A percentile compares a stretch with the other conserved stretches of the same genome.
Conservation (phyloP, 2,888 invertebrate genomes). For the Cyrtodaria siliqua region DNA sequence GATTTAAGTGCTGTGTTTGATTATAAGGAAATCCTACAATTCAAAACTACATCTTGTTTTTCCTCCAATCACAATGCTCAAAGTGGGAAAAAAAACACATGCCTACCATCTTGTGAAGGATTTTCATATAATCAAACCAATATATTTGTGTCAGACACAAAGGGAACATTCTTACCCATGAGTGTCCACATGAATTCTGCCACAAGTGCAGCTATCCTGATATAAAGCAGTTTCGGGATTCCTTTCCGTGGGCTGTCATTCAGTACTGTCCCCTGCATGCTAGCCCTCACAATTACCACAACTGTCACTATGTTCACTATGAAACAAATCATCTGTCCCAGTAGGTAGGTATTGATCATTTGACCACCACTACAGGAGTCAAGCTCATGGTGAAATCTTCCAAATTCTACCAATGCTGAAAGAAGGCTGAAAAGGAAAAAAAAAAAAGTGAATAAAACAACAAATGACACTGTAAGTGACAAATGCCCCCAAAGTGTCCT, state of each 20-base stretch:
- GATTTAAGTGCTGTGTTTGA: no score
- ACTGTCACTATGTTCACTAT: slow-evolving; percentile 26
- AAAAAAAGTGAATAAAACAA: neutral
- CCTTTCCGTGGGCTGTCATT: slow-evolving; percentile 44
- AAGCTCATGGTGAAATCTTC: slow-evolving; percentile 30
- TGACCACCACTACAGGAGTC: slow-evolving; percentile 36
- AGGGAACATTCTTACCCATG: slow-evolving; percentile 32
- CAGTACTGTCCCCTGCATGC: slow-evolving; percentile 53
- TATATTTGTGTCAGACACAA: neutral
- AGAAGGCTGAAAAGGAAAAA: slow-evolving; percentile 33
- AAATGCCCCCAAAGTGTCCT: neutral
- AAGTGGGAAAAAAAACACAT: no score
- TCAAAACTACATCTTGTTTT: no score
- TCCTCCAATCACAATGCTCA: no score
- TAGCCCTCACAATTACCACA: slow-evolving; percentile 45
- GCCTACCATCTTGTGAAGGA: no score
- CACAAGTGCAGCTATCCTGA: slow-evolving; percentile 26
- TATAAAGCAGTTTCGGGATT: slow-evolving; percentile 35
- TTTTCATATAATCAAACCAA: no score
- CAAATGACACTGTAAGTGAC: no score
- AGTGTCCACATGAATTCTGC: slow-evolving; percentile 55
- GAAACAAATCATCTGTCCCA: slow-evolving; percentile 44
- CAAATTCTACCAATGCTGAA: slow-evolving; percentile 24
- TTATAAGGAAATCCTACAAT: no score
- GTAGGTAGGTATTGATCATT: slow-evolving; percentile 48